Conservation (phyloP, 2,113 vertebrate species). For the Anser brachyrhynchus region DNA sequence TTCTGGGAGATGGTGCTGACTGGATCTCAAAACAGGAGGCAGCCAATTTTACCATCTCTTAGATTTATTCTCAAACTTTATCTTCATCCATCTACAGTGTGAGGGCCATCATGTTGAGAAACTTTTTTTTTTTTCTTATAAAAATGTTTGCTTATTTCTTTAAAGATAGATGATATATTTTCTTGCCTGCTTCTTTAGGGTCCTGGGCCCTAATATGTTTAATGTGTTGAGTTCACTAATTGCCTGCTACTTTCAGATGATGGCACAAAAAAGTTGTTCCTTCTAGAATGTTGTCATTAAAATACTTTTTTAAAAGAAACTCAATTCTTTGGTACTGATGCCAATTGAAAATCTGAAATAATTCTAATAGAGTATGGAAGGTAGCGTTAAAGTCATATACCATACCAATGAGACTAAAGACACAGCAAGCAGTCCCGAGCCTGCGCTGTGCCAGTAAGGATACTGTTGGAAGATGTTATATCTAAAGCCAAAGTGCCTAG, state of each 20-base stretch:
- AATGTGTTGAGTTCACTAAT: not conserved
- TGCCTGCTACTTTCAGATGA: not conserved
- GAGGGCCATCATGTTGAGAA: not conserved
- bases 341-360: not conserved
- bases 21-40: not conserved
- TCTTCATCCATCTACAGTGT: not conserved
- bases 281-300: not conserved
- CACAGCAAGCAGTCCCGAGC: not conserved
- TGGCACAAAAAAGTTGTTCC: not conserved
- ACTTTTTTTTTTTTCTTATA: not conserved
- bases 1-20: not conserved
- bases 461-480: not conserved
- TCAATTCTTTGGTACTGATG: not conserved
- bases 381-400: not conserved
- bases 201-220: accelerated
- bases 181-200: not conserved
- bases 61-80: not conserved
- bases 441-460: not conserved
- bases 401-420: not conserved
- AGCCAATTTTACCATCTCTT: not conserved
- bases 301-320: not conserved
- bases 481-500: not conserved
- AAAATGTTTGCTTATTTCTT: not conserved
- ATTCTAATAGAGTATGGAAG: not conserved
- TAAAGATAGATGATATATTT: not conserved